Evolutionary conservation across 2,113 vertebrate species (phyloP).

Genomic region (Channa maculata): DNA sequence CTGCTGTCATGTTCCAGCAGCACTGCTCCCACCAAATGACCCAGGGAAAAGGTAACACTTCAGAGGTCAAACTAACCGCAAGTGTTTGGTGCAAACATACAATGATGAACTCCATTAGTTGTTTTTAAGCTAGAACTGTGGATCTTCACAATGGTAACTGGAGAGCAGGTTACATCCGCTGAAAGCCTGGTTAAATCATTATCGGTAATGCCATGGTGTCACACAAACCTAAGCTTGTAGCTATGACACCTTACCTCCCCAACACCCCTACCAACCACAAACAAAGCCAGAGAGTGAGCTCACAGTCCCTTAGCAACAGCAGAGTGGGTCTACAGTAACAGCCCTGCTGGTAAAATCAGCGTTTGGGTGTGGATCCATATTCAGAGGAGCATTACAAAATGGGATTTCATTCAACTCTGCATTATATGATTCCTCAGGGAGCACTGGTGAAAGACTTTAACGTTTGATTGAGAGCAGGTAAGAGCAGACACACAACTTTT

Average conservation of each 20-base stretch:
- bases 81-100: constrained; percentile 13
- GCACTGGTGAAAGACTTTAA: constrained; percentile 8
- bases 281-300: constrained; percentile 63
- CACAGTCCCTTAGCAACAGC: constrained; percentile 59
- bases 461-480: constrained; percentile 60
- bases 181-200: constrained; percentile 21
- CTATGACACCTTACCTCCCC: constrained; percentile 18
- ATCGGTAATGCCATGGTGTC: constrained; percentile 28
- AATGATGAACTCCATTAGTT: constrained; percentile 9
- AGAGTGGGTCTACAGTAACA: constrained; percentile 28
- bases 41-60: constrained; percentile 2
- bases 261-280: constrained; percentile 60
- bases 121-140: constrained; percentile 11
- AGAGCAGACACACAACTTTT: constrained; percentile 38
- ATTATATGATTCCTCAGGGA: neutral
- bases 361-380: constrained; percentile 54
- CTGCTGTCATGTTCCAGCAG: constrained; percentile 31
- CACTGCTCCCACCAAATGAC: constrained; percentile 42
- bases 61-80: constrained; percentile 24
- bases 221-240: constrained; percentile 54
- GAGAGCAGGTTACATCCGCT: neutral
- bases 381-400: constrained; percentile 41
- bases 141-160: constrained; percentile 4
- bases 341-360: constrained; percentile 17
- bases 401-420: constrained; percentile 35